Percentiles rank a stretch among this genome's conserved stretches.
Conservation (phyloP, 2,888 invertebrate genomes). For the Sipha maydis region DNA sequence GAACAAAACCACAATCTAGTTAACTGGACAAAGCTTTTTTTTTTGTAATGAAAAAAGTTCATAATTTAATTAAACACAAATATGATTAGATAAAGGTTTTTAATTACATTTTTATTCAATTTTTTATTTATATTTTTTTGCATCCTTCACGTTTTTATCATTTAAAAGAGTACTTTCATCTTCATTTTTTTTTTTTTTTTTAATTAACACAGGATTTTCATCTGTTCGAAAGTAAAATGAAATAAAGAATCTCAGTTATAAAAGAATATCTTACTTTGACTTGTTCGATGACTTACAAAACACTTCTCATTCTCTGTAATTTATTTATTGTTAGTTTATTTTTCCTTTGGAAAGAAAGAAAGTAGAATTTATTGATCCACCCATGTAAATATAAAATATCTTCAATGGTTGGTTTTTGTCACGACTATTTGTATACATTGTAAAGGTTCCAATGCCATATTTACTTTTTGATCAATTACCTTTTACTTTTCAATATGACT, state of each 20-base stretch:
- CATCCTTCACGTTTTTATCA: slow-evolving; percentile 30
- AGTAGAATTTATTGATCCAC: slow-evolving; percentile 44
- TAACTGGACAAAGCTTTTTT: slow-evolving; percentile 32
- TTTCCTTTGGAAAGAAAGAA: background rate
- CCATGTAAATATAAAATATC: slow-evolving; percentile 40
- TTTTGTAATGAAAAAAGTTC: background rate
- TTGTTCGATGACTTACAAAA: slow-evolving; percentile 33
- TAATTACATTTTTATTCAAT: slow-evolving; percentile 54
- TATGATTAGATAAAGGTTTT: slow-evolving; percentile 55
- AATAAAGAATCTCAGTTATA: background rate
- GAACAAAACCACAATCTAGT: slow-evolving; percentile 49
- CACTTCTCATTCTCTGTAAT: slow-evolving; percentile 24
- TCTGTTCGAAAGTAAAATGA: slow-evolving; percentile 2
- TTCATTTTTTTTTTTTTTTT: slow-evolving; percentile 44
- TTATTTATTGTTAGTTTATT: slow-evolving; percentile 39
- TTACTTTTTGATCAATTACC: slow-evolving; percentile 31
- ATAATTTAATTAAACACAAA: slow-evolving; percentile 49
- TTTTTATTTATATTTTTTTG: slow-evolving; percentile 22
- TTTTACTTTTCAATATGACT: background rate
- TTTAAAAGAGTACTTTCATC: slow-evolving; percentile 17
- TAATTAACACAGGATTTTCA: slow-evolving; percentile 50
- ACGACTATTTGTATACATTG: slow-evolving; percentile 38
- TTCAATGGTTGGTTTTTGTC: slow-evolving; percentile 18
- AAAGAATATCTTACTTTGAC: slow-evolving; percentile 1
- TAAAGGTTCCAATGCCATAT: background rate